Evolutionary conservation across 2,797 vertebrate species (phyloP).

Genomic region (Scleropages formosus): DNA sequence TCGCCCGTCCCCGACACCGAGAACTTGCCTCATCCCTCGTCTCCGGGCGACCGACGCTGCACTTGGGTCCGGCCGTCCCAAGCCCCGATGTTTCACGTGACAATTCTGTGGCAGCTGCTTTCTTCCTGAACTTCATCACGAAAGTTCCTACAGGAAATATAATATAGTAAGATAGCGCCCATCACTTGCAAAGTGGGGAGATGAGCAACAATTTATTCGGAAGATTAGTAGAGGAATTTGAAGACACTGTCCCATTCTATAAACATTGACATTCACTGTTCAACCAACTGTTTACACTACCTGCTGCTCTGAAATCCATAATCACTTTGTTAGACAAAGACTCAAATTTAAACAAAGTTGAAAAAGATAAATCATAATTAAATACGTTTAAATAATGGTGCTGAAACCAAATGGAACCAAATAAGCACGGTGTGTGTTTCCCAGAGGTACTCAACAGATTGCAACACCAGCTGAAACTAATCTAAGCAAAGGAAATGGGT

Average conservation of each 20-base stretch:
- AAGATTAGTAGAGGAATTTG: neutral
- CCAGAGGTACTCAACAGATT: slow-evolving; percentile 20
- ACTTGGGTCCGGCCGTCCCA: no score
- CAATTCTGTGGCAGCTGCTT: no score
- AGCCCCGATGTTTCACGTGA: no score
- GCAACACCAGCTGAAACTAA: slow-evolving; percentile 21
- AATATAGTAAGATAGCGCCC: slow-evolving; percentile 4
- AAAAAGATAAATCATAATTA: slow-evolving; percentile 12
- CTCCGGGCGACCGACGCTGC: no score
- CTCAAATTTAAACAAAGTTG: slow-evolving; percentile 16
- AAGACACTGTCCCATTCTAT: neutral
- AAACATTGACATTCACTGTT: neutral
- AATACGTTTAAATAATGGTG: slow-evolving; percentile 17
- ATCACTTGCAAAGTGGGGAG: neutral
- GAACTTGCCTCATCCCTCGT: no score
- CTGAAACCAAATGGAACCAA: slow-evolving; percentile 17
- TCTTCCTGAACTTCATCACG: no score
- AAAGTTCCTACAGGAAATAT: slow-evolving; percentile 1
- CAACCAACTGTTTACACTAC: neutral
- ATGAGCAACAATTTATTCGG: slow-evolving; percentile 5
- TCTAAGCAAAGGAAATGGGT: slow-evolving; percentile 32
- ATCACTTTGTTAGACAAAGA: neutral
- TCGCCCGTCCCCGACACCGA: no score
- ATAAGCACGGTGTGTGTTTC: slow-evolving; percentile 21
- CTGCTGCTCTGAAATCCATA: neutral